These are phyloP conservation scores for Margarornis squamiger DNA, from an alignment of 2,797 vertebrate species.

Conservation along the genomic window DNA sequence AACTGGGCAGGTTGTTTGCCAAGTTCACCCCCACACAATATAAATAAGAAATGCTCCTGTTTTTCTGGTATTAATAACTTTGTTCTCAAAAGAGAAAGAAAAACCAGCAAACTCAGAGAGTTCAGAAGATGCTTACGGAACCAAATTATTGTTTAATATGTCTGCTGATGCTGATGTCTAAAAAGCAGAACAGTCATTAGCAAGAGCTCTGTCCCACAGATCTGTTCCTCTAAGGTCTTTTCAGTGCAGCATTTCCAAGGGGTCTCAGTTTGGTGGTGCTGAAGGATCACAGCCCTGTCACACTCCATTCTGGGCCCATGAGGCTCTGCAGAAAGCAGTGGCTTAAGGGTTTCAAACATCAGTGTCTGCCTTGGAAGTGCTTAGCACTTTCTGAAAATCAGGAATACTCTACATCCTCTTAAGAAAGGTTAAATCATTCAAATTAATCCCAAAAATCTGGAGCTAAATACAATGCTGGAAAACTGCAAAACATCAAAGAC, in stretches of 20 bases:
- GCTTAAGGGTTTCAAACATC: not conserved
- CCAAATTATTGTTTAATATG: not conserved
- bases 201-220: not conserved
- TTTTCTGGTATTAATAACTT: not conserved
- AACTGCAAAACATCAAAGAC: not conserved
- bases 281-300: not conserved
- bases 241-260: not conserved
- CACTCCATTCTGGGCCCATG: rapidly evolving
- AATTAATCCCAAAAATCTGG: not conserved
- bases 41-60: not conserved
- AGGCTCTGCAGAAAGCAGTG: not conserved
- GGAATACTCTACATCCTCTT: not conserved
- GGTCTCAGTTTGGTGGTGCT: not conserved
- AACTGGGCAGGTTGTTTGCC: not conserved
- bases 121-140: not conserved
- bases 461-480: not conserved
- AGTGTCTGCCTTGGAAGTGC: not conserved
- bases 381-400: not conserved
- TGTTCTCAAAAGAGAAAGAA: not conserved
- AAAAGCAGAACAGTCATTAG: not conserved
- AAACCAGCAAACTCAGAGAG: not conserved
- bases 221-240: not conserved
- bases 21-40: not conserved
- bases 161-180: not conserved
- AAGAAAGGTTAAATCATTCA: not conserved